Evolutionary conservation across 1,140 invertebrate species (phyloP).

Genomic region (Drosophila guanche): DNA sequence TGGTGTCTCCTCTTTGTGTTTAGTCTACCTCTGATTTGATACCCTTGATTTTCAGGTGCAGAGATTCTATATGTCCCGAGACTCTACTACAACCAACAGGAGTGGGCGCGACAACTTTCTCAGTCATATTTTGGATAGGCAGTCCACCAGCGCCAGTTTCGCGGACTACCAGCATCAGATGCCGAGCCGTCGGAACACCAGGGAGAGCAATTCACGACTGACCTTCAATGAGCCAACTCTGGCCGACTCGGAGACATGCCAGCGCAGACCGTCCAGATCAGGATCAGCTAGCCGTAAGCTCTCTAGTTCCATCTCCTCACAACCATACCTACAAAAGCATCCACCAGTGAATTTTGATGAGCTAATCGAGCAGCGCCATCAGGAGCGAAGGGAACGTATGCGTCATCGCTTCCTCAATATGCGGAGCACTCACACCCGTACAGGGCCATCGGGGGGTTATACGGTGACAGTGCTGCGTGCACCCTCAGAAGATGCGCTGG

Average conservation of each 20-base stretch:
- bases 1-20: too few relatives aligned
- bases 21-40: too few relatives aligned
- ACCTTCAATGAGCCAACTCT: background rate
- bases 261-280: background rate
- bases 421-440: slow-evolving; percentile 28
- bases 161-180: slow-evolving; percentile 1
- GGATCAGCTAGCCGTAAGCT: slow-evolving; percentile 23
- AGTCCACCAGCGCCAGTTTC: slow-evolving; percentile 1
- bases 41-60: background rate
- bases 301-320: too few relatives aligned
- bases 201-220: background rate
- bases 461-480: slow-evolving; percentile 54
- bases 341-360: slow-evolving; percentile 54
- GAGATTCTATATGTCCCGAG: background rate
- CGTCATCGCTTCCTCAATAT: slow-evolving; percentile 58
- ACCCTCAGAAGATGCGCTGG: slow-evolving; percentile 25
- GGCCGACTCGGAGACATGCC: background rate
- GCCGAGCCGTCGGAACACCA: too few relatives aligned
- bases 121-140: background rate
- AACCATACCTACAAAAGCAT: background rate
- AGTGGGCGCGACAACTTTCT: background rate
- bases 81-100: background rate
- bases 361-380: slow-evolving; percentile 57
- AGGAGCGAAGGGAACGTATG: slow-evolving; percentile 54
- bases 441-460: slow-evolving; percentile 32